Evolutionary conservation across 2,797 vertebrate species (phyloP).

Genomic region (Adrianichthys oophorus): DNA sequence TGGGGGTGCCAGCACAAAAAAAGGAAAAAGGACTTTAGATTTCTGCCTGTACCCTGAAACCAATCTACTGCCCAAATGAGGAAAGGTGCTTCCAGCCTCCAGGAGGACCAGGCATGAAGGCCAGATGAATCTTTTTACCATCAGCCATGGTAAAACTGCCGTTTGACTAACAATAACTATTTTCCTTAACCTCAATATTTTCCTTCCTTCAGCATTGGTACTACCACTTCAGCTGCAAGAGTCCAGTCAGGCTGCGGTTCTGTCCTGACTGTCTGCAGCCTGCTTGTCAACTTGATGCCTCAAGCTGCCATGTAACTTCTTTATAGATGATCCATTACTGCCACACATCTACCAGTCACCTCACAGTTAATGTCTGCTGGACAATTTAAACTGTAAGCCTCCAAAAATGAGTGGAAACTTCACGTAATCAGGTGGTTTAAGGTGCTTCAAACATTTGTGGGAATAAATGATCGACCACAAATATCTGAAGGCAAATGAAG

Average conservation of each 20-base stretch:
- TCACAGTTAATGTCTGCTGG: not conserved
- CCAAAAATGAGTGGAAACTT: not conserved
- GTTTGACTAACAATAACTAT: not conserved
- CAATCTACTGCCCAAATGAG: constrained; percentile 11
- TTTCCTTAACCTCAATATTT: not conserved
- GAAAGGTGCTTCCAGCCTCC: constrained; percentile 6
- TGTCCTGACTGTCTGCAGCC: not conserved
- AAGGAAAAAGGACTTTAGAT: constrained; percentile 68
- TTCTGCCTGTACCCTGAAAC: constrained; percentile 33
- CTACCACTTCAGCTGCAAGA: constrained; percentile 1
- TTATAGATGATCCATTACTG: constrained; percentile 18
- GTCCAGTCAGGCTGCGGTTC: not conserved
- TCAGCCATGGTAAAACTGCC: constrained; percentile 7
- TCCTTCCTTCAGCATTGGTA: not conserved
- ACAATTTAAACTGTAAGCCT: not conserved
- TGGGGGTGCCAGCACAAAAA: constrained; percentile 57
- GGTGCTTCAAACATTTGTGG: too few relatives aligned
- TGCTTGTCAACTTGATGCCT: not conserved
- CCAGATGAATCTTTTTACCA: constrained; percentile 11
- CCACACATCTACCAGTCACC: not conserved
- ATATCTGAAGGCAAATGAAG: too few relatives aligned
- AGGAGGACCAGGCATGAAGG: constrained; percentile 1
- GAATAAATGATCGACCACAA: too few relatives aligned
- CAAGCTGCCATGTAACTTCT: not conserved
- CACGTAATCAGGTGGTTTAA: not conserved